These are phyloP conservation scores for Yponomeuta cagnagella DNA, from an alignment of 2,888 invertebrate genomes.

Conservation along the genomic window DNA sequence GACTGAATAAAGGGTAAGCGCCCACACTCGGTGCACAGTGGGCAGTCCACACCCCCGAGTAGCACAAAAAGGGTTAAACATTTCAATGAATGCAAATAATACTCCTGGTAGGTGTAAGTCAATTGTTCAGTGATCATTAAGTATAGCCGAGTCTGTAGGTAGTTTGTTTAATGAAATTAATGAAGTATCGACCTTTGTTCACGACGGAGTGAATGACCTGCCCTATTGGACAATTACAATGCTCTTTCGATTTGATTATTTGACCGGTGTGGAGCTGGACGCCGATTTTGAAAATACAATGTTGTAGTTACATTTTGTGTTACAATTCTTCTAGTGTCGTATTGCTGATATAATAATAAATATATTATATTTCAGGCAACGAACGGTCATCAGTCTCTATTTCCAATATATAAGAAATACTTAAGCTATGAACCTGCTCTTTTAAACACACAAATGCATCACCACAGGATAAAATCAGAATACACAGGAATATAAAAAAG, in stretches of 20 bases:
- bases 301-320: not conserved
- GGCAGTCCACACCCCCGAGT: constrained; percentile 43
- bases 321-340: no score
- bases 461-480: no score
- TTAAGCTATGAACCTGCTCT: no score
- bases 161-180: constrained; percentile 3
- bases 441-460: no score
- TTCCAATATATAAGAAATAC: no score
- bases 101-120: constrained; percentile 20
- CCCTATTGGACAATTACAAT: not conserved
- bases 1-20: constrained; percentile 15
- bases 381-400: no score
- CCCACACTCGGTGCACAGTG: constrained; percentile 47
- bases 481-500: no score
- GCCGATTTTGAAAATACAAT: not conserved
- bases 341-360: no score
- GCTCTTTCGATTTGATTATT: not conserved
- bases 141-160: not conserved
- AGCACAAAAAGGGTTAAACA: constrained; percentile 30
- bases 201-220: not conserved
- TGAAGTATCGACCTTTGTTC: not conserved
- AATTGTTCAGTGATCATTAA: constrained; percentile 22
- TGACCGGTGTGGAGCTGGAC: not conserved
- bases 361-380: no score
- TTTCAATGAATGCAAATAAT: constrained; percentile 17